Percentiles rank a stretch among this genome's conserved stretches.
These are phyloP conservation scores for Prenolepis imparis DNA, from an alignment of 2,888 invertebrate species.

Conservation along the genomic window DNA sequence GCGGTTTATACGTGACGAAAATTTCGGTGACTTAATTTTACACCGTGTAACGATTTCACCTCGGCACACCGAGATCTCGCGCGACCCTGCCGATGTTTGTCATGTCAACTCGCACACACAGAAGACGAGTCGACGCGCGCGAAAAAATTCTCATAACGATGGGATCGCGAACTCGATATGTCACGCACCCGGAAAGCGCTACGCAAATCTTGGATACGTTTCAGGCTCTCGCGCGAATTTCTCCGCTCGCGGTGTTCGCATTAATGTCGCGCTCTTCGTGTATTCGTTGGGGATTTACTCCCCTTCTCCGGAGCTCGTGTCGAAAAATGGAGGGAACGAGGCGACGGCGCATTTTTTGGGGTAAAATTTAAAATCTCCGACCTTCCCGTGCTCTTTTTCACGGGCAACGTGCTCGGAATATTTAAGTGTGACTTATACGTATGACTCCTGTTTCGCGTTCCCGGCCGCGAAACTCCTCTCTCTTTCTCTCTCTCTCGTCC, in stretches of 20 bases:
- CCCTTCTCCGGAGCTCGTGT: not conserved
- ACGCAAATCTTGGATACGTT: not conserved
- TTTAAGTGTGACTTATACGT: slow-evolving; percentile 59
- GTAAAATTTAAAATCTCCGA: slow-evolving; percentile 54
- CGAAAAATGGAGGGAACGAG: slow-evolving; percentile 27
- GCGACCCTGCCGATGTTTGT: not conserved
- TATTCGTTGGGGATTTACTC: not conserved
- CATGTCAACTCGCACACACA: not conserved
- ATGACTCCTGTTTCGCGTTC: slow-evolving; percentile 60
- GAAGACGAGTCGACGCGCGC: not conserved
- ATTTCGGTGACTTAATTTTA: not conserved
- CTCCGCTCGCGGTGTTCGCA: not conserved
- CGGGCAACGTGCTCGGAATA: slow-evolving; percentile 57
- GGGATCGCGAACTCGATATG: not conserved
- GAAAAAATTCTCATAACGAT: not conserved
- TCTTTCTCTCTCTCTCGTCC: slow-evolving; percentile 30
- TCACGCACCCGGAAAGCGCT: not conserved
- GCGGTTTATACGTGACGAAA: slow-evolving; percentile 44
- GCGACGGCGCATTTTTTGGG: slow-evolving; percentile 30
- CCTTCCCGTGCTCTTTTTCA: slow-evolving; percentile 30
- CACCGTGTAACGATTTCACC: not conserved
- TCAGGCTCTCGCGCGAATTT: not conserved
- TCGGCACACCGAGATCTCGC: not conserved
- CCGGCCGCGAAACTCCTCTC: slow-evolving; percentile 48
- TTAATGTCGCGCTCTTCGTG: not conserved